Evolutionary conservation across 2,888 invertebrate species (phyloP).

Genomic region (Minunthozetes semirufus): DNA sequence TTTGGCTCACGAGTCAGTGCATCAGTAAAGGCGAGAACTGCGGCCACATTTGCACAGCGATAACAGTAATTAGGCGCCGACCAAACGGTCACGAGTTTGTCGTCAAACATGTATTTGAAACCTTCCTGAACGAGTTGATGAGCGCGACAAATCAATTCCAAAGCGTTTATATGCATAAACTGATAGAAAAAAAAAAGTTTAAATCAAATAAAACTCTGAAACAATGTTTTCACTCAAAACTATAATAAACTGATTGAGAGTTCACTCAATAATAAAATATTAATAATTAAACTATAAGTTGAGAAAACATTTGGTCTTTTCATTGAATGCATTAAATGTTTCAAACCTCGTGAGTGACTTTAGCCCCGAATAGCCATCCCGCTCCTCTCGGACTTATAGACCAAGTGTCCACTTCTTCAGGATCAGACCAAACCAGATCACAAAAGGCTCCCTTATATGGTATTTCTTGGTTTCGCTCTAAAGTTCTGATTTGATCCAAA

Average conservation of each 20-base stretch:
- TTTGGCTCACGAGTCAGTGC: constrained; percentile 68
- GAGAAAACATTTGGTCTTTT: no score
- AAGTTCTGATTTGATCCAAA: constrained; percentile 89
- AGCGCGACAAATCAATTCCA: constrained; percentile 90
- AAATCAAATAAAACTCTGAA: no score
- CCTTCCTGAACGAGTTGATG: constrained; percentile 99
- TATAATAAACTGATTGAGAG: no score
- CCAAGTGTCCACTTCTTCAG: constrained; percentile 93
- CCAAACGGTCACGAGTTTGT: constrained; percentile 96
- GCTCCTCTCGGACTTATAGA: constrained; percentile 90
- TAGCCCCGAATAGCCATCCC: constrained; percentile 93
- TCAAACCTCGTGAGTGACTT: constrained; percentile 69
- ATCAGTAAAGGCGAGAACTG: constrained; percentile 77
- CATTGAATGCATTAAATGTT: background rate
- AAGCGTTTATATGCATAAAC: constrained; percentile 86
- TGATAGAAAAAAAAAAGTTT: no score
- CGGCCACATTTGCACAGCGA: constrained; percentile 95
- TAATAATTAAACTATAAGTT: no score
- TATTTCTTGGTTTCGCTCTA: constrained; percentile 94
- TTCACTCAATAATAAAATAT: no score
- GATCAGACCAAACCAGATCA: constrained; percentile 99
- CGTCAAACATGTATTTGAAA: constrained; percentile 96
- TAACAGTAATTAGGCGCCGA: constrained; percentile 99
- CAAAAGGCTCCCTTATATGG: constrained; percentile 98
- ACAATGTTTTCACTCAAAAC: no score